Base-by-base conservation (phyloP, 2,113 vertebrate genomes). In the Propithecus coquereli region DNA sequence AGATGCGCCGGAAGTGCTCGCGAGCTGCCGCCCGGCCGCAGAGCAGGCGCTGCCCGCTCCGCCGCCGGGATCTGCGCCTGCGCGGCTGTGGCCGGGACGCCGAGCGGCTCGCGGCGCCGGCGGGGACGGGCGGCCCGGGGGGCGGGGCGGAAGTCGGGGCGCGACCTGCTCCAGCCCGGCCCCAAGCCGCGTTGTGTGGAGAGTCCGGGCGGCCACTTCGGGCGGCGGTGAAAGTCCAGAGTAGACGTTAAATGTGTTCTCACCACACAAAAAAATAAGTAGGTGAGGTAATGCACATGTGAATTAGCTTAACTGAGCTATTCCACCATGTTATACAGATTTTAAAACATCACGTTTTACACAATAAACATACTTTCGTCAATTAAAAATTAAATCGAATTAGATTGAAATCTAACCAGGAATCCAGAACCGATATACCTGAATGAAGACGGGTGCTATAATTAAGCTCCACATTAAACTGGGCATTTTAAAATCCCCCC, bases 41-140 rank as follows among this genome's bases (percentile, higher is more conserved):
- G 52, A 99, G 97, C 85, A 99, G 99, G n/a, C 99, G 99, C 98
- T 99, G 99, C 81, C 98, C 98, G 99, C 99, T 88, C 99, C 0
- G 99, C 99, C 0, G 99, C 99, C 98, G 99, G 99, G 97, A 99
- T 99, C 92, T 99, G 99, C 37, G 99, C 98, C 94, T 99, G 99
- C 0, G 99, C 99, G 87, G 99, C 99, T 23, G 85, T 98, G 1
- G 98, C 96, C 11, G 99, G 93, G 3, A 99, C 98, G 8, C 97
- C 98, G 71, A 99, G 98, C 77, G 99, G 97, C 71, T 99, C 99
- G 8, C 7, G 45, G 45, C 45, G 45, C 45, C 9, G 7, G 45
- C 45, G 8, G 45, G 45, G 45, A 7, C 10, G 6, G 45, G 45
- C 45, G 45, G 10, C 45, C 45, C 45, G 45, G 45, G 45, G 45